A percentile compares a stretch with the other conserved stretches of the same genome.
These are phyloP conservation scores for Tachina fera DNA, from an alignment of 2,888 invertebrate genomes.

Conservation along the genomic window DNA sequence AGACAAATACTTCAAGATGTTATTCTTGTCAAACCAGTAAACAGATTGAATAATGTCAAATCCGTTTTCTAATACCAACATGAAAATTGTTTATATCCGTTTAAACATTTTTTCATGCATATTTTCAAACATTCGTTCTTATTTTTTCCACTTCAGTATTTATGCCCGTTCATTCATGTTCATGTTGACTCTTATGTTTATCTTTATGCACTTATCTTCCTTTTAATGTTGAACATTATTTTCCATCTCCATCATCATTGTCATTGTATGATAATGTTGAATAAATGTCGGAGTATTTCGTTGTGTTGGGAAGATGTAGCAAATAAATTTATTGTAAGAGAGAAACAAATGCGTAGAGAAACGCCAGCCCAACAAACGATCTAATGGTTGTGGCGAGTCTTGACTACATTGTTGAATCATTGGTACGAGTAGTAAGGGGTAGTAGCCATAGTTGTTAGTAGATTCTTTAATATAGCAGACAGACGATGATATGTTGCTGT, in stretches of 20 bases:
- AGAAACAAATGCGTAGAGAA: constrained; percentile 1
- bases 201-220: constrained; percentile 68
- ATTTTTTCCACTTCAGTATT: constrained; percentile 20
- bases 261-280: constrained; percentile 62
- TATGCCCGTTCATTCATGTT: constrained; percentile 51
- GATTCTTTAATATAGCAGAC: constrained; percentile 66
- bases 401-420: constrained; percentile 26
- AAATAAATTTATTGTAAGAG: constrained; percentile 38
- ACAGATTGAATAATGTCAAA: constrained; percentile 71
- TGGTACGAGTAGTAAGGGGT: not conserved
- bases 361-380: constrained; percentile 17
- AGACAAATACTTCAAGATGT: constrained; percentile 62
- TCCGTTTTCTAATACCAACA: constrained; percentile 71
- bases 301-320: constrained; percentile 10
- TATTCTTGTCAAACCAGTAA: constrained; percentile 63
- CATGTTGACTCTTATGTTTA: constrained; percentile 67
- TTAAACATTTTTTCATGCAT: constrained; percentile 64
- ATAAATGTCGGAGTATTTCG: constrained; percentile 25
- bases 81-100: constrained; percentile 73
- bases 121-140: constrained; percentile 41
- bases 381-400: constrained; percentile 58
- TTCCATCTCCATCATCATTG: constrained; percentile 54
- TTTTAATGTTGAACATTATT: constrained; percentile 70
- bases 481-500: constrained; percentile 63
- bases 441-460: constrained; percentile 20